These are phyloP conservation scores for Nomada goodeniana DNA, from an alignment of 2,888 invertebrate genomes.

Conservation along the genomic window DNA sequence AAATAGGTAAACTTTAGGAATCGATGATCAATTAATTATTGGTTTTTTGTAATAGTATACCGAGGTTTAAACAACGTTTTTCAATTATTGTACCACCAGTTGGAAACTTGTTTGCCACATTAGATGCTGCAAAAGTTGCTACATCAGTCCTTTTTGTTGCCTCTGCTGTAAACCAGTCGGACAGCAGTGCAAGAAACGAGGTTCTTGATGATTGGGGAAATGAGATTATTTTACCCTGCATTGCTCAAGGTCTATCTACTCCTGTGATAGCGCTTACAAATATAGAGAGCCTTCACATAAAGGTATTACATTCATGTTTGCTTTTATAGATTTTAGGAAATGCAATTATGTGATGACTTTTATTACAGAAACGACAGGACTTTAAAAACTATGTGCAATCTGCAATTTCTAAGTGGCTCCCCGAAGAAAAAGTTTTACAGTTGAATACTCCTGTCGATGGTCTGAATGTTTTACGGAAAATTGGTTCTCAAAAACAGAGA, in stretches of 20 bases:
- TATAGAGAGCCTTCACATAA: slow-evolving; percentile 89
- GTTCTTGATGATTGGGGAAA: slow-evolving; percentile 93
- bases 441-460: slow-evolving; percentile 92
- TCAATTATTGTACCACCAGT: slow-evolving; percentile 91
- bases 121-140: slow-evolving; percentile 94
- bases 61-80: slow-evolving; percentile 95
- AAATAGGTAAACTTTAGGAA: neutral
- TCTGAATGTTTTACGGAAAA: slow-evolving; percentile 90
- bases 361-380: slow-evolving; percentile 87
- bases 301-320: slow-evolving; percentile 82
- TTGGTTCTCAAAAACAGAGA: slow-evolving; percentile 93
- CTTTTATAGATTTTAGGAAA: neutral
- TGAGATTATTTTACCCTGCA: slow-evolving; percentile 90
- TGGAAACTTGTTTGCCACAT: slow-evolving; percentile 89
- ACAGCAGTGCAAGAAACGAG: slow-evolving; percentile 86
- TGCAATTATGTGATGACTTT: neutral
- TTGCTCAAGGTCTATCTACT: slow-evolving; percentile 94
- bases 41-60: slow-evolving; percentile 86
- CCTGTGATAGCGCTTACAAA: slow-evolving; percentile 91
- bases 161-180: slow-evolving; percentile 86
- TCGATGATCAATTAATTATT: slow-evolving; percentile 18
- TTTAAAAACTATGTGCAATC: slow-evolving; percentile 89
- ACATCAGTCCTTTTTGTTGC: slow-evolving; percentile 93
- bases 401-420: slow-evolving; percentile 89
- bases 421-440: slow-evolving; percentile 92